Evolutionary conservation across 2,797 vertebrate genomes (phyloP).

Genomic region (Menidia menidia): DNA sequence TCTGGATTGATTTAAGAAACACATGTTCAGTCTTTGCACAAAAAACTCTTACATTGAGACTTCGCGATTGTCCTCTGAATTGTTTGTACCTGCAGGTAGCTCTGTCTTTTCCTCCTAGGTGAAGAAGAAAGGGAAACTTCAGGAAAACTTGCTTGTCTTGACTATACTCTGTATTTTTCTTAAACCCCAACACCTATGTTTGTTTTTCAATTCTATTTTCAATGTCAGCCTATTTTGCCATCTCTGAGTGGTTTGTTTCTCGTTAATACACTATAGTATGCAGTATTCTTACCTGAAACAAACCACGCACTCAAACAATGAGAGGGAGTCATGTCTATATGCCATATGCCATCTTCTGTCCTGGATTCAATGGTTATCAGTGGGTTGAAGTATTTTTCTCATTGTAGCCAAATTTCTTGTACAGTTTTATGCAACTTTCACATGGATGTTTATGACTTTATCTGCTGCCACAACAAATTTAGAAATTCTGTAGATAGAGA

Average conservation of each 20-base stretch:
- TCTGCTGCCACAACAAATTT: constrained; percentile 86
- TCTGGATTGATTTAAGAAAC: constrained; percentile 31
- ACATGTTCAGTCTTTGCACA: constrained; percentile 46
- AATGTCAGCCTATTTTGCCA: constrained; percentile 34
- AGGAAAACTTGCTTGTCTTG: constrained; percentile 62
- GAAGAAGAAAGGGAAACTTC: constrained; percentile 65
- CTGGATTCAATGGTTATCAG: constrained; percentile 80
- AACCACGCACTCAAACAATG: constrained; percentile 64
- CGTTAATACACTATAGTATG: constrained; percentile 61
- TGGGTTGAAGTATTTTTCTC: constrained; percentile 86
- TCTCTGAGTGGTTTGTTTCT: constrained; percentile 70
- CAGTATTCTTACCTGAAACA: constrained; percentile 70
- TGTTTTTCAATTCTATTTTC: constrained; percentile 16
- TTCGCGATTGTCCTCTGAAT: constrained; percentile 32
- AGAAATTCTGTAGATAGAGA: constrained; percentile 89
- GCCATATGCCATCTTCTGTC: constrained; percentile 79
- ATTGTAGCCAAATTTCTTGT: constrained; percentile 86
- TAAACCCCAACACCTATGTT: constrained; percentile 6
- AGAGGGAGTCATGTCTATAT: constrained; percentile 77
- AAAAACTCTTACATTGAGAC: constrained; percentile 32
- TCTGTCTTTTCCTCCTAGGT: constrained; percentile 38
- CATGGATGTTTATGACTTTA: constrained; percentile 88
- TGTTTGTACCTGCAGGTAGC: constrained; percentile 54
- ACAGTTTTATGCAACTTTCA: constrained; percentile 85
- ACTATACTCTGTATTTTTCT: constrained; percentile 28